Percentiles rank a stretch among this genome's conserved stretches.
Conservation (phyloP, 2,113 vertebrate genomes). For the Dascyllus trimaculatus region DNA sequence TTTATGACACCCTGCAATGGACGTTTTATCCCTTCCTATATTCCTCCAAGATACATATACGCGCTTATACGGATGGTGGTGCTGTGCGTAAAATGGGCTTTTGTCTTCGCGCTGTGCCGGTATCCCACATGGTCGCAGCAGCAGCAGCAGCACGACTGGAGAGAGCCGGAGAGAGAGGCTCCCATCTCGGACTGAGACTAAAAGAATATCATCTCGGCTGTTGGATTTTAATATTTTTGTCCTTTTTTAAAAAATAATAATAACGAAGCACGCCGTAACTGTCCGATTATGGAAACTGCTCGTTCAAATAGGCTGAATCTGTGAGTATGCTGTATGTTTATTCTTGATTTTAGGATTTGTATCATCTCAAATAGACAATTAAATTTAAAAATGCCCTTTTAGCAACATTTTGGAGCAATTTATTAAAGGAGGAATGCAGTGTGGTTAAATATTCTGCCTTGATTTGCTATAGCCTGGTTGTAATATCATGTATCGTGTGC, state of each 20-base stretch:
- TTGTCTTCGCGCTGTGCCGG: conserved; percentile 49
- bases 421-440: not conserved
- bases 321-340: conserved; percentile 49
- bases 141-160: not conserved
- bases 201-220: not conserved
- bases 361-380: not conserved
- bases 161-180: conserved; percentile 23
- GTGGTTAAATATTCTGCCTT: not conserved
- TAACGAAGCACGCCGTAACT: not conserved
- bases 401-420: not conserved
- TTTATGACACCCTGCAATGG: conserved; percentile 27
- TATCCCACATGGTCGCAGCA: conserved; percentile 39
- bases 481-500: no score
- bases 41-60: conserved; percentile 18
- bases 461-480: no score
- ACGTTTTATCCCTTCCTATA: conserved; percentile 21
- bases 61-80: not conserved
- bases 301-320: conserved; percentile 9
- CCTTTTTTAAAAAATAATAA: no score
- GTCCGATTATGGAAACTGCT: conserved; percentile 9
- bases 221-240: conserved; percentile 20
- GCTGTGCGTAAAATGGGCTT: conserved; percentile 33
- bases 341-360: not conserved
- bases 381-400: not conserved
- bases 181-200: not conserved